Conservation (phyloP, 1,140 invertebrate species). For the Pseudoatta argentina region DNA sequence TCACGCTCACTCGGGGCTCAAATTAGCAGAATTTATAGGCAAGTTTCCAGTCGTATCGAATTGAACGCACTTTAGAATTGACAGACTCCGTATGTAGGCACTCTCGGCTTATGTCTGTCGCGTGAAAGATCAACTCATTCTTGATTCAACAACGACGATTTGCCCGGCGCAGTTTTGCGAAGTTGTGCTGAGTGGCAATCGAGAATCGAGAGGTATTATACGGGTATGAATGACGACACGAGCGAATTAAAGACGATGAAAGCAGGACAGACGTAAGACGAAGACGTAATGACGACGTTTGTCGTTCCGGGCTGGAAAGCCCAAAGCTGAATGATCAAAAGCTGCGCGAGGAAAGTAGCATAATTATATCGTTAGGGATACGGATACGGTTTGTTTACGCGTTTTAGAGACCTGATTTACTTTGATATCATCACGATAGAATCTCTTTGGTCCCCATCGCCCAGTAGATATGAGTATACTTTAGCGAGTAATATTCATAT, state of each 20-base stretch:
- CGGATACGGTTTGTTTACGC: slow-evolving; percentile 77
- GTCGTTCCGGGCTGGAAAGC: slow-evolving; percentile 10
- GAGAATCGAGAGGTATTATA: slow-evolving; percentile 38
- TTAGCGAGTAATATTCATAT: slow-evolving; percentile 34
- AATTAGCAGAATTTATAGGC: neutral
- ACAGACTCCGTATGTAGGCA: slow-evolving; percentile 12
- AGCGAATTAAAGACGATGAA: neutral
- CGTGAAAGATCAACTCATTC: neutral
- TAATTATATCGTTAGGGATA: slow-evolving; percentile 68
- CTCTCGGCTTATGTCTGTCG: slow-evolving; percentile 5
- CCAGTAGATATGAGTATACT: slow-evolving; percentile 22
- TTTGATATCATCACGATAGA: slow-evolving; percentile 70
- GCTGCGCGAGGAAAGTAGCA: slow-evolving; percentile 64
- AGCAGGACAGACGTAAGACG: neutral
- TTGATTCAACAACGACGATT: slow-evolving; percentile 34
- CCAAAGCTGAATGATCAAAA: slow-evolving; percentile 74
- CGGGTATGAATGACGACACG: slow-evolving; percentile 40
- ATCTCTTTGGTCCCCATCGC: neutral
- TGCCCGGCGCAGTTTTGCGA: neutral
- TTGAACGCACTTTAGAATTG: slow-evolving; percentile 68
- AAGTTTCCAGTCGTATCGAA: slow-evolving; percentile 61
- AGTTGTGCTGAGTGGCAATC: neutral
- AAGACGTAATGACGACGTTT: no score
- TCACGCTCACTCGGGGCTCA: neutral
- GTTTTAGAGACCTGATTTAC: slow-evolving; percentile 76